A percentile compares a stretch with the other conserved stretches of the same genome.
These are phyloP conservation scores for Tholera decimalis DNA, from an alignment of 2,888 invertebrate genomes.

Conservation along the genomic window DNA sequence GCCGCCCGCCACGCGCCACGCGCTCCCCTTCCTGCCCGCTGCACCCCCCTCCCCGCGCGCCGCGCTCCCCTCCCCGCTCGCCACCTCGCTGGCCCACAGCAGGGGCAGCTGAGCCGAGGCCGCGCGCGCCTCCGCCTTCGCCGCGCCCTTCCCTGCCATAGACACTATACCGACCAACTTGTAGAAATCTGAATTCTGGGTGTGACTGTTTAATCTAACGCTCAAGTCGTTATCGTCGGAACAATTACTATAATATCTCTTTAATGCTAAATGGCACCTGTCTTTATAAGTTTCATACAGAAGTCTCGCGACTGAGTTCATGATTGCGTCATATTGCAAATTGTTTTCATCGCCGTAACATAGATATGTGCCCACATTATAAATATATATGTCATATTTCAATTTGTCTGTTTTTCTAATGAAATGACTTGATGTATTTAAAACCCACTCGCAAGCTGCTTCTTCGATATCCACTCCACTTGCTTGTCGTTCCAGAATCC, in stretches of 20 bases:
- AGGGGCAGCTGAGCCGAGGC: constrained; percentile 42
- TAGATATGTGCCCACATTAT: constrained; percentile 46
- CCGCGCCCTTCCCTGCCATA: constrained; percentile 18
- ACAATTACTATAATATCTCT: constrained; percentile 8
- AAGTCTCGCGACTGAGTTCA: accelerated
- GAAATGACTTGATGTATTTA: not conserved
- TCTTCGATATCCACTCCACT: constrained; percentile 28
- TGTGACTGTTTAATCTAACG: not conserved
- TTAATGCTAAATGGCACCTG: not conserved
- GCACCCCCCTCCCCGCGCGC: not conserved
- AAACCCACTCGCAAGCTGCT: constrained; percentile 37
- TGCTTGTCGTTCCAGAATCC: constrained; percentile 35
- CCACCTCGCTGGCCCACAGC: constrained; percentile 52
- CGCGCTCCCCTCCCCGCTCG: constrained; percentile 2
- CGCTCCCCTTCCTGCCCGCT: too few relatives aligned
- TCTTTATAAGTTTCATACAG: accelerated
- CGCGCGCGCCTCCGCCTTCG: constrained; percentile 35
- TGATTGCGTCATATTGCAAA: not conserved
- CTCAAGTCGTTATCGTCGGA: constrained; percentile 16
- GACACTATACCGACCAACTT: constrained; percentile 40
- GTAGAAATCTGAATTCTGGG: not conserved
- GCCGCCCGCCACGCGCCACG: constrained; percentile 44
- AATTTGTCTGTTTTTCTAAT: not conserved
- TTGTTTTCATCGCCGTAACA: not conserved
- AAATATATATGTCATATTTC: constrained; percentile 10